Percentiles rank a stretch among this genome's conserved stretches.
Conservation (phyloP, 2,113 vertebrate genomes). For the Hemicordylus capensis region DNA sequence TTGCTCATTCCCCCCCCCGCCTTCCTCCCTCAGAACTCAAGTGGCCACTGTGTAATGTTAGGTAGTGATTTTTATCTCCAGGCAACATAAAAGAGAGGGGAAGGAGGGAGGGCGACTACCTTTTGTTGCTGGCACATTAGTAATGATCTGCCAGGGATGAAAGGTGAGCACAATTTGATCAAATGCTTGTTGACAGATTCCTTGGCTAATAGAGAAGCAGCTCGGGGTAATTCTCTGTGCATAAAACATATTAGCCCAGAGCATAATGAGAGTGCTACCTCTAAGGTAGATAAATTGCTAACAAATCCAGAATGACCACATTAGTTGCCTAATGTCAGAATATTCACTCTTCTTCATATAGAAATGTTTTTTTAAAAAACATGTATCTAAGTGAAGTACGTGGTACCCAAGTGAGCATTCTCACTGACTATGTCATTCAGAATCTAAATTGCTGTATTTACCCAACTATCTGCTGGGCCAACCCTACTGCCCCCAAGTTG, state of each 20-base stretch:
- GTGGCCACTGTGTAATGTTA: slow-evolving; percentile 49
- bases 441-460: slow-evolving; percentile 39
- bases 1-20: slow-evolving; percentile 16
- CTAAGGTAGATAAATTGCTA: slow-evolving; percentile 25
- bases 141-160: slow-evolving; percentile 80
- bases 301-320: slow-evolving; percentile 21
- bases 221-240: slow-evolving; percentile 50
- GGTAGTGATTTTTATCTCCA: slow-evolving; percentile 62
- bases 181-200: slow-evolving; percentile 73
- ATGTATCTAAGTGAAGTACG: slow-evolving; percentile 9
- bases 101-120: slow-evolving; percentile 25
- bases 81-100: slow-evolving; percentile 33
- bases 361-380: slow-evolving; percentile 38
- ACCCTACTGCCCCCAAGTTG: neutral
- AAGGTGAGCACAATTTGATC: slow-evolving; percentile 81
- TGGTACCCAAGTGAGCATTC: rapidly evolving
- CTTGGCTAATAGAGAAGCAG: slow-evolving; percentile 70
- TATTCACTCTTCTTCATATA: slow-evolving; percentile 38
- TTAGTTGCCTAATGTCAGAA: slow-evolving; percentile 19
- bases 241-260: slow-evolving; percentile 32
- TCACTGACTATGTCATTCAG: slow-evolving; percentile 34
- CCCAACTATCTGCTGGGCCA: slow-evolving; percentile 4
- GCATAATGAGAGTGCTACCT: slow-evolving; percentile 27
- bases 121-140: slow-evolving; percentile 75
- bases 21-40: slow-evolving; percentile 46